Evolutionary conservation across 1,140 invertebrate genomes (phyloP), one percentile per base, ranked within the genome.

Genomic region (Araneus ventricosus): DNA sequence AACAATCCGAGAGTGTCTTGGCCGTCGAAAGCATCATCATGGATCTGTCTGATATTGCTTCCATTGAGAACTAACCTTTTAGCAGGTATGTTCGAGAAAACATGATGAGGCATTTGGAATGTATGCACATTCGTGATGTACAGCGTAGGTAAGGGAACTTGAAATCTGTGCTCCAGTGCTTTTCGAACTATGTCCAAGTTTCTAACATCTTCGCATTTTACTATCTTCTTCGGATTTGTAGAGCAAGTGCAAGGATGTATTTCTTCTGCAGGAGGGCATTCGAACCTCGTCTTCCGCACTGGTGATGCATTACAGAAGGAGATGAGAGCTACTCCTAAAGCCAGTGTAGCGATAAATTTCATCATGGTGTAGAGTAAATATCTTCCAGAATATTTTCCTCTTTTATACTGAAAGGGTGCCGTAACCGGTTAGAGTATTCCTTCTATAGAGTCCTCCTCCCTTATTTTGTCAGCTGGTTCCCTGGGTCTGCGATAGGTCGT

Each of bases 21-120:
- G 5, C 88, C 88, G 7, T 88, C 59, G 34, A 93, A 93, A 30
- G 93, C 93, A 30, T 91, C 88, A 27, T 93, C 93, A 27, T 90
- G 45, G 27, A 93, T 93, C 8, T 57, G 20, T 14, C 92, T n/a
- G 7, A 93, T 61, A 30, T 88, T 93, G 70, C 92, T 84, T 39
- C 87, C 87, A 14, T 85, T 89, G n/a, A 93, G 37, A 4, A 84
- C 27, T 27, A 93, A 30, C 39, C 79, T 93, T 39, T 41, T 88
- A 10, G 61, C 39, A 17, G 75, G 22, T 39, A 93, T 84, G 17
- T 70, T 89, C 17, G 57, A 34, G 6, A 93, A 59, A 14, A 86
- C 92, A 39, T 84, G n/a, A 5, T 82, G 70, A 14, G 92, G 92
- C 1, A 93, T 17, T 37, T 87, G 84, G 39, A 61, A 89, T 6